These are phyloP conservation scores for Circaetus gallicus DNA, from an alignment of 2,113 vertebrate genomes.

Conservation along the genomic window DNA sequence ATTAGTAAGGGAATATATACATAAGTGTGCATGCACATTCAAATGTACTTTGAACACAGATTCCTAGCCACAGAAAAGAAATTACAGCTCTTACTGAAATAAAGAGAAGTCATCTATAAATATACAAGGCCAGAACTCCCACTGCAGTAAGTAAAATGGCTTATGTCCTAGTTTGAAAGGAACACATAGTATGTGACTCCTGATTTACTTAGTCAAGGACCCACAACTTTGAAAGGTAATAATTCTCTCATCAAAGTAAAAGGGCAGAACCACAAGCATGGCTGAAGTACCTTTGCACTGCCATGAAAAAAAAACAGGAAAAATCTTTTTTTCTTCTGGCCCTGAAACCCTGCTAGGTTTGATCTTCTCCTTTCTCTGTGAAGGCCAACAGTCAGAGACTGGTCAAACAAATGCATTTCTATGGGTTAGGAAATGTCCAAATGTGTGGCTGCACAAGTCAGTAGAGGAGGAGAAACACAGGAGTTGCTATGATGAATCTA, in stretches of 20 bases:
- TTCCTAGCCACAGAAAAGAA: neutral
- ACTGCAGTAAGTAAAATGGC: neutral
- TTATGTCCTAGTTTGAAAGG: neutral
- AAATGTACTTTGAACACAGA: neutral
- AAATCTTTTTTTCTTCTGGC: rapidly evolving
- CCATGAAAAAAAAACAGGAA: rapidly evolving
- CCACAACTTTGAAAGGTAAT: neutral
- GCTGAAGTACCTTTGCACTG: neutral
- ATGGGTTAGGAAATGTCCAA: neutral
- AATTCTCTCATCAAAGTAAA: neutral
- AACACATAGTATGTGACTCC: neutral
- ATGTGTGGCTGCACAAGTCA: neutral
- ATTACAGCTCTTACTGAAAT: neutral
- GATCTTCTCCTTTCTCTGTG: neutral
- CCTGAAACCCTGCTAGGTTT: neutral
- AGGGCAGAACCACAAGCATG: neutral
- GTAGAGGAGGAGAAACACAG: neutral
- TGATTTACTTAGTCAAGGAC: neutral
- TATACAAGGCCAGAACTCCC: neutral
- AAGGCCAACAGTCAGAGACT: neutral
- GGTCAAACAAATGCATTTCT: neutral
- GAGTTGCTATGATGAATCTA: neutral
- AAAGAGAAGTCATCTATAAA: neutral
- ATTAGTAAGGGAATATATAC: neutral
- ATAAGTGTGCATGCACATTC: neutral